Evolutionary conservation across 2,113 vertebrate genomes (phyloP), one percentile per base, ranked within the genome.

Genomic region (Tupaia tana): DNA sequence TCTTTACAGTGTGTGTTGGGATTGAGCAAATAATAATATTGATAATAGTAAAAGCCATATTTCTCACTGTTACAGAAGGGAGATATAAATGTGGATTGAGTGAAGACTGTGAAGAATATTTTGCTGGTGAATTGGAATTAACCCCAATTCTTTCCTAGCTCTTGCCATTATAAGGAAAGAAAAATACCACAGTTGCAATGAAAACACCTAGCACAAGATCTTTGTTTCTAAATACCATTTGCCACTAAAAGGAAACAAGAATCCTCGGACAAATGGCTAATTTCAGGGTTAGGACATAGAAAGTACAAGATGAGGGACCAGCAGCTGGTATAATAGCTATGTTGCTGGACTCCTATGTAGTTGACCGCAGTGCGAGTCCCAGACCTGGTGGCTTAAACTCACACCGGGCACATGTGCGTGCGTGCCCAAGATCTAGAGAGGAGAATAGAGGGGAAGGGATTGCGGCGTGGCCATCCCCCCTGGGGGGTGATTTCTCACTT

Each of bases 261-360:
- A 67, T 74, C 22, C 10, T 77, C 79, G 20, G 6, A 61, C n/a
- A 66, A 75, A 77, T 59, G 20, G 11, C 59, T 86, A 34, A 75
- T 89, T 94, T 34, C 69, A 94, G 67, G 19, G 54, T 15, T 84
- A 70, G 81, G 34, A 71, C 54, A 15, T 27, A 94, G 31, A 85
- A 85, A 59, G 16, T 59, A 71, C 20, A 81, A 69, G 59, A 75
- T 75, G 80, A 75, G 29, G 43, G 6, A 43, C 43, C 43, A 43
- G 43, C 43, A 43, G 43, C 6, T 43, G 43, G 6, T 43, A 6
- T 43, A 43, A 43, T 43, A 6, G 43, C 43, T 43, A 43, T 43
- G 43, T 43, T 43, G 43, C 43, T 43, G 43, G 43, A 43, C 43
- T 43, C 43, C 43, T 6, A 43, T 43, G 43, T 43, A 43, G 43